These are phyloP conservation scores for Vicugna pacos DNA, from an alignment of 2,113 vertebrate genomes.

Conservation along the genomic window DNA sequence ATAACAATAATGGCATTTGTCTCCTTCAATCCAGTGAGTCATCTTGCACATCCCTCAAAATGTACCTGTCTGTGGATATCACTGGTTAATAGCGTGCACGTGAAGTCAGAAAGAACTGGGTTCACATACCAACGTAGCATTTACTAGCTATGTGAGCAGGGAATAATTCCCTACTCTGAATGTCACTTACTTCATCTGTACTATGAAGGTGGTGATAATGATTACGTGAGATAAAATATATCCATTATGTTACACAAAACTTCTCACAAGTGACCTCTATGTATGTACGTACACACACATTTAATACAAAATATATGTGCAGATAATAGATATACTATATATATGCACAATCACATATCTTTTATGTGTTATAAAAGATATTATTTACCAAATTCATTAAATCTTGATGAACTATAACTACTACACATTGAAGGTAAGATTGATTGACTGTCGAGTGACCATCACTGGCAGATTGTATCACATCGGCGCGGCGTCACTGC, in stretches of 20 bases:
- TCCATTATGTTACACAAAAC: neutral
- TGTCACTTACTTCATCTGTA: neutral
- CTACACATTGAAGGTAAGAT: neutral
- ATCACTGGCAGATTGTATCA: neutral
- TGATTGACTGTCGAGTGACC: rapidly evolving
- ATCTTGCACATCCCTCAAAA: neutral
- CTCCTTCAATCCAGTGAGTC: neutral
- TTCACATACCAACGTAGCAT: neutral
- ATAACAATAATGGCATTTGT: neutral
- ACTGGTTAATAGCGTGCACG: neutral
- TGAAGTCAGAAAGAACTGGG: neutral
- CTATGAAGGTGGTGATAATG: neutral
- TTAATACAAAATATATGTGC: neutral
- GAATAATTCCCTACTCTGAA: neutral
- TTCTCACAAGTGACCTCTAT: neutral
- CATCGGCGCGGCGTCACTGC: rapidly evolving
- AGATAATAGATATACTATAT: too few species aligned
- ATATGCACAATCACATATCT: too few species aligned
- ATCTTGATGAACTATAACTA: neutral
- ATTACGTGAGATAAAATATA: neutral
- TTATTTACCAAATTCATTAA: neutral
- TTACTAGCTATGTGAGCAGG: neutral
- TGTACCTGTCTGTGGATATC: neutral
- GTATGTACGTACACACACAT: neutral
- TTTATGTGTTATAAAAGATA: neutral